Evolutionary conservation across 92 coral and sea anemone genomes (phyloP).

Genomic region (Palythoa caribaeorum): DNA sequence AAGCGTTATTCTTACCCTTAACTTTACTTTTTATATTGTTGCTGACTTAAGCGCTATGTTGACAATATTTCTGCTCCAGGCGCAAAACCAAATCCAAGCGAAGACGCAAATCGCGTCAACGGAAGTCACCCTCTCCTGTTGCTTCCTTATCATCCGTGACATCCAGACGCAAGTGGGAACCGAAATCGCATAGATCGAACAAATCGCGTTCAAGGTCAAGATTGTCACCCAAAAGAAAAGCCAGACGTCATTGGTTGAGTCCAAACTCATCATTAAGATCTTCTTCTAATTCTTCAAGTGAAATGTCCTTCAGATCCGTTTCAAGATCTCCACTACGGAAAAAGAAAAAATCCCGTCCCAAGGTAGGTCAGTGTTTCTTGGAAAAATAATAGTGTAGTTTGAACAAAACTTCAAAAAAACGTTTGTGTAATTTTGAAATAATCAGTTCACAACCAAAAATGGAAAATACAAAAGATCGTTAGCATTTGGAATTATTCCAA

Average conservation of each 20-base stretch:
- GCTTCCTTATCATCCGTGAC: neutral
- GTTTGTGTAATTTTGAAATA: neutral
- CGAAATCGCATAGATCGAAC: neutral
- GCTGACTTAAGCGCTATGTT: neutral
- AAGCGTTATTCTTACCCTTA: no score
- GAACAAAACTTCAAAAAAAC: neutral
- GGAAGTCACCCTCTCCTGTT: neutral
- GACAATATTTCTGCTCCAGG: neutral
- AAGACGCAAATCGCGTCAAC: neutral
- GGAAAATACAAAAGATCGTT: neutral
- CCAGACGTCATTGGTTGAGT: neutral
- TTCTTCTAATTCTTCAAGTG: neutral
- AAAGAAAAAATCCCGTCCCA: conserved; percentile 2
- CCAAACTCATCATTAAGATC: neutral
- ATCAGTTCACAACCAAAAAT: neutral
- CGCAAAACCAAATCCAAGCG: conserved; percentile 3
- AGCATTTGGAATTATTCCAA: no score
- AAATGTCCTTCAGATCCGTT: neutral
- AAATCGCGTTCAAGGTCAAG: conserved; percentile 7
- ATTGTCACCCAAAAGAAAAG: neutral
- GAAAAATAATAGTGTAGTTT: neutral
- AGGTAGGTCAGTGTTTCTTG: neutral
- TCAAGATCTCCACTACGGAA: conserved; percentile 20
- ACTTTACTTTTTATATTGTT: neutral
- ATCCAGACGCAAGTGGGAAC: neutral